Evolutionary conservation across 1,140 invertebrate genomes (phyloP), one percentile per base, ranked within the genome.

Genomic region (Drosophila pandora): DNA sequence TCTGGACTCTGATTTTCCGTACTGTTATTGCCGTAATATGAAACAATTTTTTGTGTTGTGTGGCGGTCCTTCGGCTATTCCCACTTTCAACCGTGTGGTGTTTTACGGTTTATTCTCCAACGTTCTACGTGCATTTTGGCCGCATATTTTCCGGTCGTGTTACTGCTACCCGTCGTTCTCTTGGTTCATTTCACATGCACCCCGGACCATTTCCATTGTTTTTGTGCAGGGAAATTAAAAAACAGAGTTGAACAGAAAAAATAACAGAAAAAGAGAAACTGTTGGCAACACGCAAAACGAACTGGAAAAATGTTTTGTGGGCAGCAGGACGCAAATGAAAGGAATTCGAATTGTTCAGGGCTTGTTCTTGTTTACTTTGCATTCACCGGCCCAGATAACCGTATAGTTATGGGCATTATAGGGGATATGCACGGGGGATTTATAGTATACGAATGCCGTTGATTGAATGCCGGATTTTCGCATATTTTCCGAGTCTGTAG

Each of bases 151-250:
- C 80, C 80, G 80, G 80, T 47, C 32, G 58, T 71, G 56, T 69
- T 61, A 55, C 59, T 72, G 41, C 61, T 71, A 63, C 47, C 37
- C 58, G 28, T 73, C 71, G 53, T 67, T 58, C 37, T 62, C 75
- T 72, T 87, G 62, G 61, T 72, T 82, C 78, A 82, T 87, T 88
- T 88, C 83, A 87, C 82, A 88, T 87, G 82, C 82, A 87, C 80
- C 74, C 82, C 70, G 78, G 71, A 78, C 50, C 60, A 54, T 70
- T 78, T 55, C 58, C 75, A 82, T 67, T 87, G 83, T 87, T 87
- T 87, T 78, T 87, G 74, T 57, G 61, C 74, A 78, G 50, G 30
- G 63, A 87, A 85, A 85, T 87, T 87, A 87, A 87, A 85, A 77
- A 64, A 49, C 50, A 43, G 3, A 43, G 5, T 6, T 1, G 1